These are phyloP conservation scores for Sphaerophoria taeniata DNA, from an alignment of 2,888 invertebrate genomes.

Conservation along the genomic window DNA sequence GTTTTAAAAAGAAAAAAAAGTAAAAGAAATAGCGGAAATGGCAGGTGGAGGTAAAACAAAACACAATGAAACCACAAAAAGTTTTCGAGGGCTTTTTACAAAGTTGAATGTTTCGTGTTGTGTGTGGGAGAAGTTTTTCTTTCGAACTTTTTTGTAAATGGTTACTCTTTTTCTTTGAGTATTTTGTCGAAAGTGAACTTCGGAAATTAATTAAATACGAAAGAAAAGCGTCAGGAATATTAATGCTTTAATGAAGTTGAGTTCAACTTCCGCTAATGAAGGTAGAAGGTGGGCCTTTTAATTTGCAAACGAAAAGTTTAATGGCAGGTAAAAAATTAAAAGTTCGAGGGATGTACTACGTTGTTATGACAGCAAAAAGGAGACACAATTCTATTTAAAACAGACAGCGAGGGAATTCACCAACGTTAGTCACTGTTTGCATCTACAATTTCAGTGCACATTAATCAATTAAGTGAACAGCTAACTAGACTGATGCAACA, in stretches of 20 bases:
- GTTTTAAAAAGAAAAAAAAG: neutral
- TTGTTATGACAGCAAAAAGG: no score
- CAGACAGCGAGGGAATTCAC: no score
- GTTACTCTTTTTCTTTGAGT: neutral
- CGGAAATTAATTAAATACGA: neutral
- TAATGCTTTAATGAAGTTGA: neutral
- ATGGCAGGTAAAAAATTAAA: no score
- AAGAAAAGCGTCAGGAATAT: neutral
- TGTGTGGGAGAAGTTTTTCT: conserved; percentile 1
- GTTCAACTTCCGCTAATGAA: no score
- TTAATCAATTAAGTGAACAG: no score
- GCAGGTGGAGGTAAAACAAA: neutral
- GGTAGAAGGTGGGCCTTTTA: no score
- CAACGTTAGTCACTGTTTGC: no score
- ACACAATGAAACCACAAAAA: neutral
- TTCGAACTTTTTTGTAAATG: neutral
- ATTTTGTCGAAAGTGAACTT: neutral
- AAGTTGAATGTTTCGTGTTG: conserved; percentile 10
- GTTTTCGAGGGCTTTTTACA: conserved; percentile 6
- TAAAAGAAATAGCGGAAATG: neutral
- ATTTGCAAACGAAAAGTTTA: no score
- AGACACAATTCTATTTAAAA: no score
- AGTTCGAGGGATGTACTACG: no score
- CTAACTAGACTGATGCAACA: no score
- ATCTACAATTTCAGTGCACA: no score